Evolutionary conservation across 1,140 invertebrate genomes (phyloP).

Genomic region (Drosophila nigrodunni): DNA sequence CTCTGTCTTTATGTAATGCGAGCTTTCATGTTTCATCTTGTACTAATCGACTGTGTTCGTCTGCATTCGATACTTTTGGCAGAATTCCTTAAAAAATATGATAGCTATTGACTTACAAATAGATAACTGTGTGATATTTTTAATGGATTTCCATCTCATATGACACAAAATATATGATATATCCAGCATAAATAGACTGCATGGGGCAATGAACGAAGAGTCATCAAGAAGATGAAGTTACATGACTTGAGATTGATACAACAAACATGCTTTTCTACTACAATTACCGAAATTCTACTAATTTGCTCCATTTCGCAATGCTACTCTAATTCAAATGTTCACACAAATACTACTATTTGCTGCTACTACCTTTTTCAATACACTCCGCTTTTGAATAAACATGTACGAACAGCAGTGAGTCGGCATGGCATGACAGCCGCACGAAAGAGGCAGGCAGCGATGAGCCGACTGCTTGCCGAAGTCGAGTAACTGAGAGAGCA

Average conservation of each 20-base stretch:
- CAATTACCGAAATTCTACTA: conserved; percentile 40
- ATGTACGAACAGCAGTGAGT: conserved; percentile 18
- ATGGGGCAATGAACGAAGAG: conserved; percentile 32
- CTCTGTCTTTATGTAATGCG: conserved; percentile 41
- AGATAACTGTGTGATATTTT: conserved; percentile 33
- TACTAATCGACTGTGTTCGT: conserved; percentile 63
- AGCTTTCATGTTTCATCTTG: conserved; percentile 53
- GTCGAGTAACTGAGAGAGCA: conserved; percentile 11
- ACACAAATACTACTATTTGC: neutral
- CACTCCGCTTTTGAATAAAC: conserved; percentile 5
- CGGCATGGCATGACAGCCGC: neutral
- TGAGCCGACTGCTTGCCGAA: conserved; percentile 31
- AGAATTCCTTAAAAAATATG: conserved; percentile 18
- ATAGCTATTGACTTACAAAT: conserved; percentile 33
- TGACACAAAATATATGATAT: conserved; percentile 63
- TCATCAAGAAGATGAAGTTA: conserved; percentile 17
- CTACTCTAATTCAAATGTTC: neutral
- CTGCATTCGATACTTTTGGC: conserved; percentile 61
- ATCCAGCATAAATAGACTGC: conserved; percentile 45
- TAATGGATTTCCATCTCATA: conserved; percentile 45
- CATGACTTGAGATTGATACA: conserved; percentile 4
- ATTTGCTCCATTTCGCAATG: conserved; percentile 24
- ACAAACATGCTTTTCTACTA: conserved; percentile 18
- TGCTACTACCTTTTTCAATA: conserved; percentile 28
- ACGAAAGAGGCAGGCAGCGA: neutral